phyloP scores from a whole-genome alignment of 2,888 invertebrate species.

The Cerastis rubricosa region DNA sequence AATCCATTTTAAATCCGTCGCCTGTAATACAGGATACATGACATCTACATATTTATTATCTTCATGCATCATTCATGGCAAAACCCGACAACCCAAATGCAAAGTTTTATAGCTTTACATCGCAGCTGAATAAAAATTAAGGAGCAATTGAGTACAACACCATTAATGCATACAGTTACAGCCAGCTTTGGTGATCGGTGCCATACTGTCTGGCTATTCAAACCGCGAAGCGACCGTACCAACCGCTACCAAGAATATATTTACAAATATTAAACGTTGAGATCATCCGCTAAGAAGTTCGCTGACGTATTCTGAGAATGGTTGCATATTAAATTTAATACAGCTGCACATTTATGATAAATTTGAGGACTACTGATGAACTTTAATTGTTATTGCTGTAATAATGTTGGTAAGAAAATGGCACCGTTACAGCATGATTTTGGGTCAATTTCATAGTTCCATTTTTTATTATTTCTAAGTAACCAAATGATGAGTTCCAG shows the following conservation, averaged over 20 bases:
- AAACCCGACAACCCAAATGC: slow-evolving; percentile 36
- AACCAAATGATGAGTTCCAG: neutral
- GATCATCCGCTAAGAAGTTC: slow-evolving; percentile 69
- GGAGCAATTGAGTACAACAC: slow-evolving; percentile 45
- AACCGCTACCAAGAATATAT: slow-evolving; percentile 48
- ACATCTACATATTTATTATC: slow-evolving; percentile 26
- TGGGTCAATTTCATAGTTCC: slow-evolving; percentile 22
- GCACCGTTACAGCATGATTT: neutral
- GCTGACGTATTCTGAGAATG: slow-evolving; percentile 68
- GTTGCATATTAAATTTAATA: slow-evolving; percentile 49
- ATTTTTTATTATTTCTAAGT: slow-evolving; percentile 10
- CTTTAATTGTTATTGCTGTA: slow-evolving; percentile 33
- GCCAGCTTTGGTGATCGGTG: slow-evolving; percentile 59
- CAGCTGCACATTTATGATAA: slow-evolving; percentile 40
- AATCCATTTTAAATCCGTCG: slow-evolving; percentile 17
- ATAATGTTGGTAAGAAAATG: slow-evolving; percentile 8
- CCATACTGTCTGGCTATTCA: slow-evolving; percentile 60
- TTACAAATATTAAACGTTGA: slow-evolving; percentile 67
- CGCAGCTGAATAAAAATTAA: slow-evolving; percentile 48
- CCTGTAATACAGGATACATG: slow-evolving; percentile 14
- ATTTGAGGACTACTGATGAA: slow-evolving; percentile 48
- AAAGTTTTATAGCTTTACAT: slow-evolving; percentile 57
- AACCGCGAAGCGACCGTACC: slow-evolving; percentile 44
- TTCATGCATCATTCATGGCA: slow-evolving; percentile 55
- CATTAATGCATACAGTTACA: slow-evolving; percentile 27